Percentiles rank a stretch among this genome's conserved stretches.
Evolutionary conservation across 2,888 invertebrate species (phyloP).

Genomic region (Lepidonotus clava): DNA sequence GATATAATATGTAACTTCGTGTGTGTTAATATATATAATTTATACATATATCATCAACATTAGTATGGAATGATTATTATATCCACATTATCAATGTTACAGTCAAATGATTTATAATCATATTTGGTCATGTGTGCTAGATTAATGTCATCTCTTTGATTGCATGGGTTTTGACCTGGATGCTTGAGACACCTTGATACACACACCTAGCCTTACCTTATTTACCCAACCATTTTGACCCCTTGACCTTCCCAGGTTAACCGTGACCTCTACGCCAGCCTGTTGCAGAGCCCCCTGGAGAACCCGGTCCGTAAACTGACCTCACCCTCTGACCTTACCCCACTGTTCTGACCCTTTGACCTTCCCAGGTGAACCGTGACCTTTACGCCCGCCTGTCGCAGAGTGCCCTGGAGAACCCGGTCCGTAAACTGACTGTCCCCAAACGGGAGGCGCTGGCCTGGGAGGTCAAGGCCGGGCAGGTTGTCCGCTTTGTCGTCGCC

Average conservation of each 20-base stretch:
- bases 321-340: background rate
- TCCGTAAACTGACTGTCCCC: conserved; percentile 50
- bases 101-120: background rate
- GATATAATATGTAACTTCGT: background rate
- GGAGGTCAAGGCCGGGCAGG: conserved; percentile 53
- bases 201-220: too few species aligned
- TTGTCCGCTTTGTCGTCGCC: conserved; percentile 41
- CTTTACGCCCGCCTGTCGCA: conserved; percentile 23
- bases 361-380: conserved; percentile 45
- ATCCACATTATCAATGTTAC: background rate
- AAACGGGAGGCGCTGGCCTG: conserved; percentile 36
- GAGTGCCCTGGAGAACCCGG: conserved; percentile 36
- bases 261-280: conserved; percentile 2
- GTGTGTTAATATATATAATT: background rate
- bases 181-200: too few species aligned
- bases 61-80: too few species aligned
- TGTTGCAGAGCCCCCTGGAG: background rate
- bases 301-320: background rate
- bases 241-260: conserved; percentile 29
- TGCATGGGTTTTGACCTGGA: too few species aligned
- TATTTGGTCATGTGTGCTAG: too few species aligned
- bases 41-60: background rate
- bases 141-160: too few species aligned
- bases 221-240: background rate
- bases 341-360: too few species aligned